phyloP scores from a whole-genome alignment of 2,888 invertebrate species.

The Acholoe squamosa region DNA sequence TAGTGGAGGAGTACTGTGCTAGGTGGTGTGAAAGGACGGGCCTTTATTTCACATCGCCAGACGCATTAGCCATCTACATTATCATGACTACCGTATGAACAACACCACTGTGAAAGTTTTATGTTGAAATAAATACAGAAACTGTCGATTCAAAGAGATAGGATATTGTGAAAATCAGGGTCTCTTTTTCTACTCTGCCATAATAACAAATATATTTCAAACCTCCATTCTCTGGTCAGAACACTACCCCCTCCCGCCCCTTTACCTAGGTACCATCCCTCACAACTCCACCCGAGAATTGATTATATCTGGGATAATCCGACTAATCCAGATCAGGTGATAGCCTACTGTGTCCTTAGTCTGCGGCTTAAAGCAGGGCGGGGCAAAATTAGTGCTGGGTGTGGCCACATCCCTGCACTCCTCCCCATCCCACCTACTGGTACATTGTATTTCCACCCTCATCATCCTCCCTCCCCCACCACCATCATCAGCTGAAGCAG shows the following conservation, averaged over 20 bases:
- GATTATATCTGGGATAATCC: slow-evolving; percentile 32
- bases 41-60: too few relatives aligned
- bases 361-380: slow-evolving; percentile 4
- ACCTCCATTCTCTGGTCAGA: background rate
- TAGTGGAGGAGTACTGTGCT: background rate
- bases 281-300: background rate
- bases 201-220: too few relatives aligned
- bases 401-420: slow-evolving; percentile 6
- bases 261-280: too few relatives aligned
- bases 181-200: too few relatives aligned
- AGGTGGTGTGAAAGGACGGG: too few relatives aligned
- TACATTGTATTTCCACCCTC: background rate
- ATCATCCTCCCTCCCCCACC: background rate
- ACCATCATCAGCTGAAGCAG: slow-evolving; percentile 27
- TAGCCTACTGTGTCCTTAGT: slow-evolving; percentile 39
- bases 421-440: background rate
- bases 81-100: too few relatives aligned
- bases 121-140: too few relatives aligned
- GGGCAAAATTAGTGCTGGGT: slow-evolving; percentile 48
- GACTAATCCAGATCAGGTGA: slow-evolving; percentile 32
- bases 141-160: too few relatives aligned
- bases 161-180: too few relatives aligned
- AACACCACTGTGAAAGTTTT: too few relatives aligned
- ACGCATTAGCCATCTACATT: too few relatives aligned
- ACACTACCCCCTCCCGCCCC: too few relatives aligned